Evolutionary conservation across 2,113 vertebrate species (phyloP).

Genomic region (Myocastor coypus): DNA sequence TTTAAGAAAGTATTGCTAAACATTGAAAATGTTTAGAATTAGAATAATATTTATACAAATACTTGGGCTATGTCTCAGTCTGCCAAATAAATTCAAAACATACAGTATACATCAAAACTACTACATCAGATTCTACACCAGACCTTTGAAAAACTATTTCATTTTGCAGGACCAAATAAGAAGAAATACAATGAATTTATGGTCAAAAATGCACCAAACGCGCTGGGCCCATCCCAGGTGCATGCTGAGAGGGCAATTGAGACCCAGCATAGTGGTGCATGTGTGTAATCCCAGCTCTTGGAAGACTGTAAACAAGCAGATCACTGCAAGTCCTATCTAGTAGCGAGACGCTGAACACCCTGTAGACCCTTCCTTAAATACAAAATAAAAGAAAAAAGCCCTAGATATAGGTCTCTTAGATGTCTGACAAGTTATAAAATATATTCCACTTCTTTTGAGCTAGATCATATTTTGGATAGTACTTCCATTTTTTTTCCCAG

Average conservation of each 20-base stretch:
- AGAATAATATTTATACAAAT: slow-evolving; percentile 64
- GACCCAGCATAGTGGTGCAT: too few species aligned
- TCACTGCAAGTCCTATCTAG: too few species aligned
- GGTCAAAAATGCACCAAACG: slow-evolving; percentile 24
- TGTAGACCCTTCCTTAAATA: too few species aligned
- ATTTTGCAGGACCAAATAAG: slow-evolving; percentile 69
- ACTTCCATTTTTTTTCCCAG: slow-evolving; percentile 68
- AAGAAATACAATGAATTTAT: slow-evolving; percentile 47
- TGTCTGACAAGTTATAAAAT: slow-evolving; percentile 49
- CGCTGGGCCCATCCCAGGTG: too few species aligned
- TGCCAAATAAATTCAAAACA: slow-evolving; percentile 65
- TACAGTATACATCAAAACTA: slow-evolving; percentile 1
- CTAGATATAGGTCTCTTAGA: background rate
- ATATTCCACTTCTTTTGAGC: background rate
- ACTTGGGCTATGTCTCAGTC: slow-evolving; percentile 44
- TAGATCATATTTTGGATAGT: background rate
- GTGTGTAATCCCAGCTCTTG: too few species aligned
- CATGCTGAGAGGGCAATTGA: too few species aligned
- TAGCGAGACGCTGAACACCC: too few species aligned
- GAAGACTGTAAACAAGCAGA: too few species aligned
- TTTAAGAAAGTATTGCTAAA: slow-evolving; percentile 37
- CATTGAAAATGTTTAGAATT: slow-evolving; percentile 57
- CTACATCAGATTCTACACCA: background rate
- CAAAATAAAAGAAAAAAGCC: too few species aligned
- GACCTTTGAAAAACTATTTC: slow-evolving; percentile 63